Base-by-base conservation (phyloP, 2,113 vertebrate species). In the Aptenodytes patagonicus region DNA sequence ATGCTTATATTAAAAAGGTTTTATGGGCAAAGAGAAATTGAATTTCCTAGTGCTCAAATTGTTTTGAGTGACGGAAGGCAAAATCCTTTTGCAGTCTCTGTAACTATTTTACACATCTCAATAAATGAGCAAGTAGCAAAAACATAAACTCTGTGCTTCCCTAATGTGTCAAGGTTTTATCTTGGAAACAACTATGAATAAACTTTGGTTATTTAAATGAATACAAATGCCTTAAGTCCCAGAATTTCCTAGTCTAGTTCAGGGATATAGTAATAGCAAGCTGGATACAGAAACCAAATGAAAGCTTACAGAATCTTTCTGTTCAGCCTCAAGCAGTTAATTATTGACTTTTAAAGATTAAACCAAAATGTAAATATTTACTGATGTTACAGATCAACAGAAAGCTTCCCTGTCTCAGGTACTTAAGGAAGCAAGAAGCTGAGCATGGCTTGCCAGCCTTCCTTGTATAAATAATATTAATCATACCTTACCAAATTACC, bases 401-500 rank as follows among this genome's bases (percentile, higher is more conserved):
- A 72, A 76, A 44, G 62, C 77, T 82, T 83, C 82, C 70, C 87
- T 72, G 65, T 49, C 65, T 66, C 57, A 34, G 73, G 70, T 88
- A 28, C 36, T 54, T 24, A 12, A 28, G 83, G 73, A 55, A 83
- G 68, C 75, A n/a, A 40, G 61, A 54, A 57, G 58, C 78, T 57
- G 49, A 72, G 65, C 44, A 4, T 20, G 60, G 64, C 73, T 65
- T 34, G 38, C 60, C 75, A 86, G 70, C 71, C 82, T 64, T 24
- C 78, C 80, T 75, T 70, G n/a, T 54, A 44, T 83, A 87, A 84
- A 94, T 96, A 92, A 87, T 34, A 93, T 81, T 87, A 81, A 97
- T 88, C 80, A 65, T 58, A 71, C 81, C 93, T 65, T 72, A 69
- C 91, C 91, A 76, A 97, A 97, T 98, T 89, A 96, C 69, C 91